Percentiles rank a stretch among this genome's conserved stretches.
phyloP scores from a whole-genome alignment of 2,888 invertebrate species.

The Villa cingulata region DNA sequence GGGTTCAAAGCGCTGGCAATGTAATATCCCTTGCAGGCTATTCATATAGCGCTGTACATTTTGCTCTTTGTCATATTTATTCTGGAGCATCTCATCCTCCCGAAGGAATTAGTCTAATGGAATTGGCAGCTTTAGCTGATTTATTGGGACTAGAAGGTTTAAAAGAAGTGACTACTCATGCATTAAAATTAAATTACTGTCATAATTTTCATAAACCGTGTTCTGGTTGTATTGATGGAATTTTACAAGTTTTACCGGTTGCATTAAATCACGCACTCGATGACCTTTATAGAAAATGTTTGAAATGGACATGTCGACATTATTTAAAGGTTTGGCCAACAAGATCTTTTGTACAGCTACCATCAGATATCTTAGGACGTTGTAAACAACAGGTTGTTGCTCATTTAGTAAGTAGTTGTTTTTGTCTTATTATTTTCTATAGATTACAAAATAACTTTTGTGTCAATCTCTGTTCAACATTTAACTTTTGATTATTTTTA shows the following conservation, averaged over 20 bases:
- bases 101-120: slow-evolving; percentile 71
- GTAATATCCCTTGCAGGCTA: slow-evolving; percentile 74
- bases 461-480: too few species aligned
- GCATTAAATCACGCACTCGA: slow-evolving; percentile 76
- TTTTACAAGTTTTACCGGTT: slow-evolving; percentile 74
- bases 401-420: slow-evolving; percentile 45
- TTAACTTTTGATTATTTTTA: slow-evolving; percentile 22
- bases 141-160: slow-evolving; percentile 82
- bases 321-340: slow-evolving; percentile 86
- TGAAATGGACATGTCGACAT: slow-evolving; percentile 77
- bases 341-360: slow-evolving; percentile 72
- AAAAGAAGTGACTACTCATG: slow-evolving; percentile 81
- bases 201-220: slow-evolving; percentile 94
- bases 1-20: slow-evolving; percentile 66
- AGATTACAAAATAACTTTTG: not conserved
- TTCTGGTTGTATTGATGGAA: slow-evolving; percentile 71
- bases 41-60: slow-evolving; percentile 72
- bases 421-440: not conserved
- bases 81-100: slow-evolving; percentile 84
- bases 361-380: slow-evolving; percentile 67
- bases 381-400: slow-evolving; percentile 72
- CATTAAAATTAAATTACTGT: slow-evolving; percentile 76
- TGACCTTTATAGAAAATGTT: slow-evolving; percentile 71
- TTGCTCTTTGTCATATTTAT: slow-evolving; percentile 86
- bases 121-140: slow-evolving; percentile 77